These are phyloP conservation scores for Rapana venosa DNA, from an alignment of 2,888 invertebrate species.

Conservation along the genomic window DNA sequence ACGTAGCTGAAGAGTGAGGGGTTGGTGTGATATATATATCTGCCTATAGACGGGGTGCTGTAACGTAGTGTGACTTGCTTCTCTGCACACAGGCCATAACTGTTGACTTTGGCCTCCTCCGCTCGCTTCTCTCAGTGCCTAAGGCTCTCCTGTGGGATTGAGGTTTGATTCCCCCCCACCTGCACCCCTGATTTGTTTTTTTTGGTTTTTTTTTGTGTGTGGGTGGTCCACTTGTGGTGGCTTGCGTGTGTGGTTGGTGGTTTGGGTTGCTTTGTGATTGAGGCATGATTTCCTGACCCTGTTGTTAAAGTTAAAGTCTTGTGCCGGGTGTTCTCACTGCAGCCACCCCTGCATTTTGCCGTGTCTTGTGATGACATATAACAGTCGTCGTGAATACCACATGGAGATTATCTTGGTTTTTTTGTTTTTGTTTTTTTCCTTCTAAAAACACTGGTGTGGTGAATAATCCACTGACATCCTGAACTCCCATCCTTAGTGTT, in stretches of 20 bases:
- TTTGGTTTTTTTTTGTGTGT: neutral
- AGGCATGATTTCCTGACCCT: too few species aligned
- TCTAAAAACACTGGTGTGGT: too few species aligned
- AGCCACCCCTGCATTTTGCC: neutral
- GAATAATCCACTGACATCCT: too few species aligned
- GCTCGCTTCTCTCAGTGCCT: neutral
- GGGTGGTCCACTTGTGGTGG: too few species aligned
- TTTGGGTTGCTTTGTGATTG: too few species aligned
- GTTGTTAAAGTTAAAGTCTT: too few species aligned
- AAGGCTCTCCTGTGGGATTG: neutral
- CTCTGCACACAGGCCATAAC: conserved; percentile 18
- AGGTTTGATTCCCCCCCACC: neutral
- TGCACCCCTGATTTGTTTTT: neutral
- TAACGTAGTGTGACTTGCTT: neutral
- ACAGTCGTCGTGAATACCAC: neutral
- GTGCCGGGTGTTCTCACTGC: too few species aligned
- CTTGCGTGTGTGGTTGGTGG: too few species aligned
- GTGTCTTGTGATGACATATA: neutral
- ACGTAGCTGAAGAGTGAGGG: neutral
- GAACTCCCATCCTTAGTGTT: too few species aligned
- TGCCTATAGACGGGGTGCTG: neutral
- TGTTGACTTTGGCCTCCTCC: neutral
- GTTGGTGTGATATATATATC: too few species aligned
- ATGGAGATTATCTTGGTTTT: neutral
- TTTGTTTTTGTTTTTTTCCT: neutral